Percentiles rank a stretch among this genome's conserved stretches.
These are phyloP conservation scores for Microcebus tavaratra DNA, from an alignment of 2,113 vertebrate genomes.

Conservation along the genomic window DNA sequence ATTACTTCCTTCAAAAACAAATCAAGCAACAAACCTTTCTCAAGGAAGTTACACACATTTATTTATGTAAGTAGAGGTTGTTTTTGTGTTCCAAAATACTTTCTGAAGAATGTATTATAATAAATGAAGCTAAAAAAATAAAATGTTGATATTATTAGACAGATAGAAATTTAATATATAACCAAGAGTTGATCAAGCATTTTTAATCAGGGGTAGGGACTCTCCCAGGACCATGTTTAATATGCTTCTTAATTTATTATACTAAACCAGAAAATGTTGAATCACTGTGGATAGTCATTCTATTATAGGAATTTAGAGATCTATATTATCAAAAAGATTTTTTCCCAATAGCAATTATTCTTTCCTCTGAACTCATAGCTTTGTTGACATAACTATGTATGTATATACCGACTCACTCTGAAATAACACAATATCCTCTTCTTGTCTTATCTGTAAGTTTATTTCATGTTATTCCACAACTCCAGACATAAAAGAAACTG, in stretches of 20 bases:
- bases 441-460: neutral
- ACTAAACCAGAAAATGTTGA: neutral
- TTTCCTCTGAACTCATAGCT: neutral
- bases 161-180: neutral
- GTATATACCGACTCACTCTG: neutral
- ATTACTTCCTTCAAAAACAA: conserved; percentile 84
- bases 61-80: conserved; percentile 17
- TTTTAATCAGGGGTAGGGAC: conserved; percentile 32
- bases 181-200: neutral
- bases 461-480: neutral
- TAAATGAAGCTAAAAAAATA: conserved; percentile 62
- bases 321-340: neutral
- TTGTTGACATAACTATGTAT: neutral
- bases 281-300: neutral
- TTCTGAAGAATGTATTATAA: conserved; percentile 43
- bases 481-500: neutral
- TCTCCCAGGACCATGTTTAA: neutral
- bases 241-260: conserved; percentile 49
- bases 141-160: conserved; percentile 16
- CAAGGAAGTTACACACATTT: conserved; percentile 74
- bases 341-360: neutral
- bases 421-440: neutral
- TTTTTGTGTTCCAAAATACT: conserved; percentile 70
- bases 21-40: conserved; percentile 75
- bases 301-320: neutral